These are phyloP conservation scores for Willowsia nigromaculata DNA, from an alignment of 2,888 invertebrate species.

Conservation along the genomic window DNA sequence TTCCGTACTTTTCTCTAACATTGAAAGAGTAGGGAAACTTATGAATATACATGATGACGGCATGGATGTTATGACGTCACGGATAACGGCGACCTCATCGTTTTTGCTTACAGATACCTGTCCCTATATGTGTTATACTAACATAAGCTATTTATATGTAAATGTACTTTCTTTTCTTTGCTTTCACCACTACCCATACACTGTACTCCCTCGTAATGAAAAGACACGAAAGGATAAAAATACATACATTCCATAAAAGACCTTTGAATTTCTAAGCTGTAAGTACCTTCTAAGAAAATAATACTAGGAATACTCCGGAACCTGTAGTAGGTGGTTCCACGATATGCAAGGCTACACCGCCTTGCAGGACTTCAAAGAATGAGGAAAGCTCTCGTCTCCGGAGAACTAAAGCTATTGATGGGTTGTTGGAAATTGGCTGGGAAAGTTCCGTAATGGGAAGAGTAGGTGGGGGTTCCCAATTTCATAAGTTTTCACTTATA, in stretches of 20 bases:
- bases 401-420: not conserved
- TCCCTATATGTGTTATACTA: not conserved
- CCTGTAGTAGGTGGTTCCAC: not conserved
- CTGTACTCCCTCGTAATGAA: not conserved
- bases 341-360: not conserved
- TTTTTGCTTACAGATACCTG: not conserved
- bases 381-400: not conserved
- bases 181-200: not conserved
- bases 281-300: not conserved
- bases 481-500: not conserved
- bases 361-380: not conserved
- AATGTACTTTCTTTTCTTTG: not conserved
- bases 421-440: not conserved
- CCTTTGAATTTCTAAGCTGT: not conserved
- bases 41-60: constrained; percentile 56
- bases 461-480: constrained; percentile 63
- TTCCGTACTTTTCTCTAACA: not conserved
- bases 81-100: constrained; percentile 56
- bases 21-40: not conserved
- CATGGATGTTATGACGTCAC: constrained; percentile 75
- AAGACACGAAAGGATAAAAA: not conserved
- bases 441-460: constrained; percentile 66
- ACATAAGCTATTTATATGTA: not conserved
- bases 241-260: not conserved
- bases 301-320: too few relatives aligned